Evolutionary conservation across 2,888 invertebrate genomes (phyloP).

Genomic region (Eudiplozoon nipponicum): DNA sequence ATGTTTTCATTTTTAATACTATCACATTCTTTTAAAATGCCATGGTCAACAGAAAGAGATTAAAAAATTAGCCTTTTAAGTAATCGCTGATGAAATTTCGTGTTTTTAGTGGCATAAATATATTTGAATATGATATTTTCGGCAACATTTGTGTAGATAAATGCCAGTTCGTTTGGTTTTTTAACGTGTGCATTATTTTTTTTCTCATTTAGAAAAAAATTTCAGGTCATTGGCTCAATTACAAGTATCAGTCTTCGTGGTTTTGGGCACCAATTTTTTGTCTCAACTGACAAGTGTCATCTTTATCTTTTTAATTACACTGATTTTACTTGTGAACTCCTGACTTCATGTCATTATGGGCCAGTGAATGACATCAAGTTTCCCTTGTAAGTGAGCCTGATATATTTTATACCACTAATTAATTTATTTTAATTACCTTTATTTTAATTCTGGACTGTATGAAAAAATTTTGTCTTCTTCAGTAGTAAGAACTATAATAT

Average conservation of each 20-base stretch:
- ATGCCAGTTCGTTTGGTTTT: neutral
- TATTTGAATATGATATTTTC: neutral
- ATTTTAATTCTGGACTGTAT: too few species aligned
- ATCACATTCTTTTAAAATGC: too few species aligned
- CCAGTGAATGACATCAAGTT: conserved; percentile 49
- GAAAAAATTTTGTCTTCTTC: too few species aligned
- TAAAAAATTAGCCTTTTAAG: too few species aligned
- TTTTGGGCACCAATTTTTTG: conserved; percentile 33
- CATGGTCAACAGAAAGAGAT: too few species aligned
- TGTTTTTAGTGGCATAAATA: neutral
- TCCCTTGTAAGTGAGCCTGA: conserved; percentile 43
- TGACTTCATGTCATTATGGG: conserved; percentile 48
- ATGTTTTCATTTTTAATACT: too few species aligned
- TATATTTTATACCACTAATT: too few species aligned
- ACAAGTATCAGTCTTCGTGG: conserved; percentile 37
- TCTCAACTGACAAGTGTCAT: conserved; percentile 45
- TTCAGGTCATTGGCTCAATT: conserved; percentile 32
- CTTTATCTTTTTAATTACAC: conserved; percentile 42
- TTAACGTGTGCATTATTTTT: conserved; percentile 14
- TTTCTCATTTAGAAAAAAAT: conserved; percentile 7
- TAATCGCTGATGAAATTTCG: neutral
- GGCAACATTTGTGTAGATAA: neutral
- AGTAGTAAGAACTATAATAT: too few species aligned
- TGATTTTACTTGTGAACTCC: conserved; percentile 37
- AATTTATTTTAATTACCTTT: too few species aligned